phyloP scores from a whole-genome alignment of 2,797 vertebrate genomes.

The Melanotaenia trifasciata region DNA sequence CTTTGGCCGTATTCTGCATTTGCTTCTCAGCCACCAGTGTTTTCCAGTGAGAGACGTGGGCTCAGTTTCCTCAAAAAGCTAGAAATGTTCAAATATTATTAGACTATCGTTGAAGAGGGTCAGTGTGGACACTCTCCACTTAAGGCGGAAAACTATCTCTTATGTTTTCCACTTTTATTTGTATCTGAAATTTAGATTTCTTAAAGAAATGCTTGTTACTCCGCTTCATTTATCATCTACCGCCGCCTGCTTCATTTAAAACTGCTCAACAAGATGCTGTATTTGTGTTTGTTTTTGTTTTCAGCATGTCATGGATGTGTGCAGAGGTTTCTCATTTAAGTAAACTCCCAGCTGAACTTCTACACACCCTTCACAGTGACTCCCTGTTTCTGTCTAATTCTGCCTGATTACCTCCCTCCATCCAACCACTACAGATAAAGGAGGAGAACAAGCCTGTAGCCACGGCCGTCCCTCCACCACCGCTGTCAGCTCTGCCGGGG shows the following conservation, averaged over 20 bases:
- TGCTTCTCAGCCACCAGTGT: background rate
- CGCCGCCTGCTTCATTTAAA: too few species aligned
- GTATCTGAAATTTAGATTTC: too few species aligned
- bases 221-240: too few species aligned
- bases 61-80: constrained; percentile 6
- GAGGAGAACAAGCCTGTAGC: constrained; percentile 89
- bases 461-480: constrained; percentile 78
- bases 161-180: too few species aligned
- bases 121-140: background rate
- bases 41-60: constrained; percentile 1
- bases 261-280: background rate
- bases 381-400: constrained; percentile 11
- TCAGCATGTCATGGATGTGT: background rate
- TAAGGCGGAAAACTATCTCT: too few species aligned
- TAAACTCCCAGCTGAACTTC: background rate
- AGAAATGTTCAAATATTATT: background rate
- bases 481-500: constrained; percentile 88
- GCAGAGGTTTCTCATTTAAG: background rate
- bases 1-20: background rate
- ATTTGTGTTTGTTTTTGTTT: background rate
- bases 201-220: too few species aligned
- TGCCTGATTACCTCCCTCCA: constrained; percentile 4
- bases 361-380: background rate
- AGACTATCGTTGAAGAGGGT: background rate
- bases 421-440: constrained; percentile 86